Evolutionary conservation across 2,797 vertebrate genomes (phyloP), one percentile per base, ranked within the genome.

Genomic region (Otus scops): DNA sequence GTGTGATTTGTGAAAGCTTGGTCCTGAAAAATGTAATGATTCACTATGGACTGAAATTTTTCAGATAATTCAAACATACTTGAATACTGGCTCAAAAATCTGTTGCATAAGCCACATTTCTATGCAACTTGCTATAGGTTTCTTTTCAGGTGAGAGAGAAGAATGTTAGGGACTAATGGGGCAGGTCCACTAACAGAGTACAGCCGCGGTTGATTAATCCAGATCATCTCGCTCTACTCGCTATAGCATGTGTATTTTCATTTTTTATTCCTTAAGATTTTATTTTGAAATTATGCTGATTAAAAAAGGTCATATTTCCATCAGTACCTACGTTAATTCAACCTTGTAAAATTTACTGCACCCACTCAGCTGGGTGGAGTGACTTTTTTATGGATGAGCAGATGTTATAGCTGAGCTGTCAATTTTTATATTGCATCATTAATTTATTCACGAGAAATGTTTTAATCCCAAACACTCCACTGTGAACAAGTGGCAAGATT

Each of bases 291-390:
- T 83, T 47, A 85, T 20, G 36, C 60, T 92, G 86, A 93, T 95
- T 92, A 77, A 51, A 96, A 88, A 84, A 84, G 86, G 60, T 91
- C 61, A 1, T 95, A 96, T 95, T 97, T 96, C 93, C 53, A 87
- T 97, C 95, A 96, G 45, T 93, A 89, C 60, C 56, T 85, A 51
- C 43, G 50, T 89, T 93, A 91, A 88, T 85, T 95, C 86, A 77
- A 47, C 86, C 84, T 88, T 91, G 81, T 87, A 95, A 95, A 91
- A 95, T 94, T 94, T 89, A 85, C 90, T 92, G 93, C 92, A 91
- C 88, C 60, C 75, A 95, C 95, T 95, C 96, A 89, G 50, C 71
- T 97, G 93, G 95, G 95, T 96, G 95, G 95, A 94, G 94, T 88
- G 68, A 83, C 88, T 93, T 75, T 89, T 95, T 94, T 83, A 92